A percentile compares a stretch with the other conserved stretches of the same genome.
These are phyloP conservation scores for Gymnopithys bicolor DNA, from an alignment of 2,797 vertebrate species.

Conservation along the genomic window DNA sequence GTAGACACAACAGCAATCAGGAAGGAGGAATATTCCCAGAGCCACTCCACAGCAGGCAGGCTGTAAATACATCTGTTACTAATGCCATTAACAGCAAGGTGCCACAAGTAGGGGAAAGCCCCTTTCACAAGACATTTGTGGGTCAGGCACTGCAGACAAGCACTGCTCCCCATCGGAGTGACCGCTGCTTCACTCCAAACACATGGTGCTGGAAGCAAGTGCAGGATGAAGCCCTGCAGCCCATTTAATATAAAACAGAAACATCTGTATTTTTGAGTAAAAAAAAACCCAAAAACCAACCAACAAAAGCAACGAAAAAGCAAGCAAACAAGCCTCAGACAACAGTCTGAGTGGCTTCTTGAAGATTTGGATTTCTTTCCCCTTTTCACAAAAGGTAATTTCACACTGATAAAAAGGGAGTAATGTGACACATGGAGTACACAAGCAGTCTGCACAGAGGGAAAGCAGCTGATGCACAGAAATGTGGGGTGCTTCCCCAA, in stretches of 20 bases:
- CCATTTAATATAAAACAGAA: conserved; percentile 21
- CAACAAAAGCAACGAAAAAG: neutral
- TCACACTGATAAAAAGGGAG: neutral
- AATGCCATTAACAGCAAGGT: neutral
- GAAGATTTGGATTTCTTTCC: conserved; percentile 1
- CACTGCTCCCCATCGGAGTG: fast-evolving
- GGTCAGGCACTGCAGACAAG: neutral
- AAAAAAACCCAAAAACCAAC: neutral
- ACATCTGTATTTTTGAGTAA: conserved; percentile 22
- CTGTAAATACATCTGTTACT: neutral
- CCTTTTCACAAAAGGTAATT: conserved; percentile 33
- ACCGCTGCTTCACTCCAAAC: fast-evolving
- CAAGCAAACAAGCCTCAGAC: neutral
- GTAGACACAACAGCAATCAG: neutral
- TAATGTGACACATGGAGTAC: neutral
- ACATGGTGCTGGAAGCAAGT: neutral
- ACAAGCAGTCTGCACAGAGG: neutral
- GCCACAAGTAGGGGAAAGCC: neutral
- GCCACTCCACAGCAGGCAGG: neutral
- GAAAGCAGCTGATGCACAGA: neutral
- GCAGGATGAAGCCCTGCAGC: neutral
- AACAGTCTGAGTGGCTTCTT: conserved; percentile 18
- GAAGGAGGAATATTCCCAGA: neutral
- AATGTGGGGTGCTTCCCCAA: neutral
- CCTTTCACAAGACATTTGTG: neutral